A percentile compares a stretch with the other conserved stretches of the same genome.
These are phyloP conservation scores for Empidonax traillii DNA, from an alignment of 2,113 vertebrate genomes.

Conservation along the genomic window DNA sequence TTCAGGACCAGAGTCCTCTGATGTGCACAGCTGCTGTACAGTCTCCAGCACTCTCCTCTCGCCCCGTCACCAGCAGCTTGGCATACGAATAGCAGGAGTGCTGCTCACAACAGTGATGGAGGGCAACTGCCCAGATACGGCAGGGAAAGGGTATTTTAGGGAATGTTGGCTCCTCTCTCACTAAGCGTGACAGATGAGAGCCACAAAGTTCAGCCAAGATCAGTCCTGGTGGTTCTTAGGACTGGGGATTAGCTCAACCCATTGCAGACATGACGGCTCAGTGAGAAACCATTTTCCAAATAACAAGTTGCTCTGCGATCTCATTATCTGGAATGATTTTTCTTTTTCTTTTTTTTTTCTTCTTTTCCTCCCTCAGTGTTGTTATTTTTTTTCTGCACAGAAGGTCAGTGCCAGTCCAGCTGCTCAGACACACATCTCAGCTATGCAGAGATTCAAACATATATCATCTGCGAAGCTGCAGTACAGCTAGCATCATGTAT, in stretches of 20 bases:
- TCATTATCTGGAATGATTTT: background rate
- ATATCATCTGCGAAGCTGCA: background rate
- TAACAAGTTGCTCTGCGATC: background rate
- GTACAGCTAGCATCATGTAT: background rate
- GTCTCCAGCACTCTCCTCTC: background rate
- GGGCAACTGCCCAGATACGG: background rate
- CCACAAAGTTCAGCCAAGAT: constrained; percentile 22
- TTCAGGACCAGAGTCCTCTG: background rate
- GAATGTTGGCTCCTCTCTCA: background rate
- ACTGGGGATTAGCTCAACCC: background rate
- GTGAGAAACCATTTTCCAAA: constrained; percentile 13
- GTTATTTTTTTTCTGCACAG: background rate
- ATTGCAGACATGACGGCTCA: background rate
- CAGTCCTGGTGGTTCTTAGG: background rate
- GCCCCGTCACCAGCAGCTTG: accelerated
- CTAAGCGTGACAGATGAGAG: background rate
- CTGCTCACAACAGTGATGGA: background rate
- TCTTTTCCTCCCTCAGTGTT: background rate
- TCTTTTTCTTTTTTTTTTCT: too few relatives aligned
- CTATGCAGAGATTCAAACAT: background rate
- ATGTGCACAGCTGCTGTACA: background rate
- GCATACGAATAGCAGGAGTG: accelerated
- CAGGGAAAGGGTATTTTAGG: background rate
- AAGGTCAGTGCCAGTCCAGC: background rate
- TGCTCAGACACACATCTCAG: background rate